These are phyloP conservation scores for Epistrophe grossulariae DNA, from an alignment of 2,888 invertebrate genomes.

Conservation along the genomic window DNA sequence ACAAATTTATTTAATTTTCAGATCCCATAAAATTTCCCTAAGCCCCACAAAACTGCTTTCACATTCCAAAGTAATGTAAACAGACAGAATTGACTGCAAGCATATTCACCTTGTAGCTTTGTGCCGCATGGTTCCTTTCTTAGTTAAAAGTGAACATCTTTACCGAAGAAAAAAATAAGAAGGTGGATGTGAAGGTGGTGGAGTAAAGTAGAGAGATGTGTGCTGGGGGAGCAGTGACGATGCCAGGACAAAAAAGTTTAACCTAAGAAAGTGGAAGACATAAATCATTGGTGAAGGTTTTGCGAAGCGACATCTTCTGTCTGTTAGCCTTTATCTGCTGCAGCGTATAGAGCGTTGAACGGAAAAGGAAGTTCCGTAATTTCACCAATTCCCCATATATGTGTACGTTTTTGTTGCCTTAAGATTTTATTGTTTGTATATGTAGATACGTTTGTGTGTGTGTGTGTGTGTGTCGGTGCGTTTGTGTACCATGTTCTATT, in stretches of 20 bases:
- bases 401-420: not conserved
- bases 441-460: not conserved
- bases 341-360: not conserved
- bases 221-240: not conserved
- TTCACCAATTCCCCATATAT: slow-evolving; percentile 61
- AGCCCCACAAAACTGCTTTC: not conserved
- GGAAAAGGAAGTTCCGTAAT: slow-evolving; percentile 63
- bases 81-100: slow-evolving; percentile 34
- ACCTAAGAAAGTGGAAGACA: slow-evolving; percentile 67
- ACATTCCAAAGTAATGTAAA: slow-evolving; percentile 1
- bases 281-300: slow-evolving; percentile 72
- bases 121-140: slow-evolving; percentile 34
- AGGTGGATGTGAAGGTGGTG: not conserved
- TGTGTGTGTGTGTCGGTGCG: not conserved
- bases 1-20: too few relatives aligned
- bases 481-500: not conserved
- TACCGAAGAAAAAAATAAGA: not conserved
- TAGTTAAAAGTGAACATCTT: slow-evolving; percentile 62
- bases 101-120: slow-evolving; percentile 62
- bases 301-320: slow-evolving; percentile 59
- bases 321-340: slow-evolving; percentile 33
- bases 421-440: not conserved
- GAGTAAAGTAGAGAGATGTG: not conserved
- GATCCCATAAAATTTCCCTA: not conserved
- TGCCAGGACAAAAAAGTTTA: slow-evolving; percentile 45